Percentiles rank a stretch among this genome's conserved stretches.
Conservation (phyloP, 1,140 invertebrate species). For the Drosophila bocqueti region DNA sequence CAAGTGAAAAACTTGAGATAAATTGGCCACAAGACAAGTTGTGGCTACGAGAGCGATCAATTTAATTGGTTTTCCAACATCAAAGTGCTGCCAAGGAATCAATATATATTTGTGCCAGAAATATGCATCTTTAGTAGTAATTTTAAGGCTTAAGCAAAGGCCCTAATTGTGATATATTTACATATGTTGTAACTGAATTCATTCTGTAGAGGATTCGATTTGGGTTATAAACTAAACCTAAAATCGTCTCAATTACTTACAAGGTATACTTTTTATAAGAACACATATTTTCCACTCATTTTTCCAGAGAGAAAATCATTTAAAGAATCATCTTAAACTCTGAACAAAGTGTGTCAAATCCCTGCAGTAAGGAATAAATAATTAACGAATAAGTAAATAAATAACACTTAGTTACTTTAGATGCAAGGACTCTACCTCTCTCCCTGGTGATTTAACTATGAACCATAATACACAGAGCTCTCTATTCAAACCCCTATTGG, state of each 20-base stretch:
- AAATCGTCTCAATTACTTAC: neutral
- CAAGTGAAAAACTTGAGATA: constrained; percentile 17
- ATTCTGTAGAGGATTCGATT: no score
- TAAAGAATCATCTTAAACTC: neutral
- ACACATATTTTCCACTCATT: neutral
- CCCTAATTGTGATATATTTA: neutral
- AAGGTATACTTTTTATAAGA: neutral
- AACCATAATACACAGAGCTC: neutral
- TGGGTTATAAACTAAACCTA: neutral
- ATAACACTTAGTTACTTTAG: neutral
- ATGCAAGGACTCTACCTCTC: no score
- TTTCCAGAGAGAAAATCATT: neutral
- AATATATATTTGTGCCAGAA: neutral
- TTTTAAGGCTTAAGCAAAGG: no score
- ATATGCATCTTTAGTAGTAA: neutral
- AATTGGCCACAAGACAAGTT: constrained; percentile 34
- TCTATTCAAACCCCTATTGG: neutral
- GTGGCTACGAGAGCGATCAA: constrained; percentile 8
- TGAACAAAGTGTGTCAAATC: neutral
- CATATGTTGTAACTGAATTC: neutral
- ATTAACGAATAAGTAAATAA: no score
- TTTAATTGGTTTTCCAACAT: constrained; percentile 23
- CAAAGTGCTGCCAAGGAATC: neutral
- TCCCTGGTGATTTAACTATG: neutral
- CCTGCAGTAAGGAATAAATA: no score